phyloP scores from a whole-genome alignment of 2,888 invertebrate species.

The Phytoseiulus persimilis region DNA sequence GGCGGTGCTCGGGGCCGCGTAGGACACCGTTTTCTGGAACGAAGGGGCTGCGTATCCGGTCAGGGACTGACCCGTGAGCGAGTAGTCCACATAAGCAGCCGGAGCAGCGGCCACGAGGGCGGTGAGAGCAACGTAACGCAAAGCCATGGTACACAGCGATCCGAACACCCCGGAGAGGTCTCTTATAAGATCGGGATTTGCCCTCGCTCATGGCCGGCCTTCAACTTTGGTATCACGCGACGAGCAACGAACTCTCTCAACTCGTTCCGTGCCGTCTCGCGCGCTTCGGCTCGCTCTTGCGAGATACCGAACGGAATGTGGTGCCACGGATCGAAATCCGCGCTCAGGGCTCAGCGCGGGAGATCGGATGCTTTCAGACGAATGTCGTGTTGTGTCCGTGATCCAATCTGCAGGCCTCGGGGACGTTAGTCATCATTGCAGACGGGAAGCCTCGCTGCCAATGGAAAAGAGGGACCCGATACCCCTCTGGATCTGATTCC shows the following conservation, averaged over 20 bases:
- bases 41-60: not conserved
- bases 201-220: not conserved
- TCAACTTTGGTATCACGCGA: not conserved
- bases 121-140: not conserved
- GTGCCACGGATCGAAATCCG: not conserved
- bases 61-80: not conserved
- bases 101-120: not conserved
- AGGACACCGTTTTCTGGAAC: slow-evolving; percentile 15
- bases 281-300: not conserved
- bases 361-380: not conserved
- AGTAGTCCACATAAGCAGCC: not conserved
- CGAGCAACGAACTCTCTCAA: not conserved
- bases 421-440: too few relatives aligned
- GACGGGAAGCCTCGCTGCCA: too few relatives aligned
- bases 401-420: not conserved
- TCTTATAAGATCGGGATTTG: not conserved
- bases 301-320: not conserved
- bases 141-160: not conserved
- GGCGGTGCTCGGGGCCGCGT: not conserved
- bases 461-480: too few relatives aligned
- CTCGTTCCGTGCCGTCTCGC: not conserved
- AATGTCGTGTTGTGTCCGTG: not conserved
- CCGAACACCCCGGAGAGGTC: not conserved
- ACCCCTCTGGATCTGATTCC: too few relatives aligned
- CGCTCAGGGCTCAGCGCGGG: not conserved